Percentiles rank a stretch among this genome's conserved stretches.
phyloP scores from a whole-genome alignment of 2,888 invertebrate genomes.

The Rotaria macrura region DNA sequence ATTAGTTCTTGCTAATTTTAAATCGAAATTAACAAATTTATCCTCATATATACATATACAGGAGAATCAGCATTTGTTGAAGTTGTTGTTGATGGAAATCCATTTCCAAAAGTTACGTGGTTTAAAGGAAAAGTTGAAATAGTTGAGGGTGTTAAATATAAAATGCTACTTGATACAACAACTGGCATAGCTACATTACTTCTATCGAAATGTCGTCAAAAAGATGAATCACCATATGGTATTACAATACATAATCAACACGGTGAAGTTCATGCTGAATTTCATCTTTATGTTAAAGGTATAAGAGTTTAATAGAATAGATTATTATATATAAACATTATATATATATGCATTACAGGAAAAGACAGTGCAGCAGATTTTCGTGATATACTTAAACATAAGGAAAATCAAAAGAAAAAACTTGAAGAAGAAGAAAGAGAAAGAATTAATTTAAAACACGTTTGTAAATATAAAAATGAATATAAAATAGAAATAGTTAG shows the following conservation, averaged over 20 bases:
- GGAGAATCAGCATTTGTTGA: conserved; percentile 22
- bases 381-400: conserved; percentile 87
- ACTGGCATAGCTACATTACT: conserved; percentile 26
- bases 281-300: conserved; percentile 32
- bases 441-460: conserved; percentile 24
- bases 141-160: conserved; percentile 22
- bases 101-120: conserved; percentile 32
- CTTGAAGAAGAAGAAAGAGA: conserved; percentile 23
- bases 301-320: not conserved
- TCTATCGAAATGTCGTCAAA: conserved; percentile 19
- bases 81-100: conserved; percentile 32
- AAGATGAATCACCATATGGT: conserved; percentile 30
- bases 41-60: not conserved
- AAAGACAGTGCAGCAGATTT: conserved; percentile 97
- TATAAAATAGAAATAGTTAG: not conserved
- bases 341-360: conserved; percentile 35
- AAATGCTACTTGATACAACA: conserved; percentile 14
- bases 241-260: conserved; percentile 19
- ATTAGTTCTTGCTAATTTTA: not conserved
- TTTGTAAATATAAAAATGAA: not conserved
- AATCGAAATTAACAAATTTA: too few species aligned
- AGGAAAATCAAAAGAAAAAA: conserved; percentile 40
- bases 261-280: conserved; percentile 23
- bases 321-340: not conserved
- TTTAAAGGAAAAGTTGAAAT: conserved; percentile 26